phyloP scores from a whole-genome alignment of 2,797 vertebrate genomes.

The Myotis daubentonii region DNA sequence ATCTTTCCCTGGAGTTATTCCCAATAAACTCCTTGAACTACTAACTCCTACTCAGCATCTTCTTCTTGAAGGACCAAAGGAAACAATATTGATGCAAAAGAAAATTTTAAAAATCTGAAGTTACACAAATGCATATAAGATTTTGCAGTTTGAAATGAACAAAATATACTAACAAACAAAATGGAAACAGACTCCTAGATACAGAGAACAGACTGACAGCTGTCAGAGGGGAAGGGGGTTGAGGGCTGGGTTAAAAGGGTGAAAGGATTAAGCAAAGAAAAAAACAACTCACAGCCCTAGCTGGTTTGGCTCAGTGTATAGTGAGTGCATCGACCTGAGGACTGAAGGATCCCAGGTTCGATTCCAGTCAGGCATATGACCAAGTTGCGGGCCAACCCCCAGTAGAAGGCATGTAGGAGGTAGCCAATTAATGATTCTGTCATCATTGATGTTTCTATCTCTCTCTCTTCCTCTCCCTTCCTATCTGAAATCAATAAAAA shows the following conservation, averaged over 20 bases:
- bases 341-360: not conserved
- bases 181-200: too few species aligned
- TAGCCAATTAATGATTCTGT: too few species aligned
- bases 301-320: not conserved
- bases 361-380: not conserved
- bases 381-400: not conserved
- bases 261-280: too few species aligned
- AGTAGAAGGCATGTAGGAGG: not conserved
- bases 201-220: too few species aligned
- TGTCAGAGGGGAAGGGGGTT: too few species aligned
- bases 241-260: too few species aligned
- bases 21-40: not conserved
- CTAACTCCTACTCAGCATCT: not conserved
- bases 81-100: not conserved
- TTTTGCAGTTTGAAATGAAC: not conserved
- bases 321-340: not conserved
- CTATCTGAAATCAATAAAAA: too few species aligned
- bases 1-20: not conserved
- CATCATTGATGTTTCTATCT: too few species aligned
- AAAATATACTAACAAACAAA: too few species aligned
- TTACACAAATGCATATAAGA: not conserved
- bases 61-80: not conserved
- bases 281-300: not conserved
- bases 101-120: not conserved
- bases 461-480: too few species aligned